Evolutionary conservation across 2,888 invertebrate species (phyloP).

Genomic region (Belgica antarctica): DNA sequence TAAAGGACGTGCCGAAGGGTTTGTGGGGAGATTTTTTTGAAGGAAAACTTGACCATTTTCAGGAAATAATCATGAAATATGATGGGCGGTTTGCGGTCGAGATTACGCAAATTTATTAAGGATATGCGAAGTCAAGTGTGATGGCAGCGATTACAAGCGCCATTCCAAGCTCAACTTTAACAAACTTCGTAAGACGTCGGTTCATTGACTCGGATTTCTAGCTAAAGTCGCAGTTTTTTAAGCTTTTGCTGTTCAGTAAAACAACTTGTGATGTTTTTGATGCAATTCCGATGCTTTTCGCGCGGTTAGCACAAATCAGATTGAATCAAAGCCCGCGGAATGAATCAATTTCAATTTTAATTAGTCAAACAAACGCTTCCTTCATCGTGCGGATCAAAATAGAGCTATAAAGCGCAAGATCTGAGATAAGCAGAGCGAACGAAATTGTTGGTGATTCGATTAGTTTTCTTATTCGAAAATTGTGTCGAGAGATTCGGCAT

Average conservation of each 20-base stretch:
- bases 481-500: constrained; percentile 6
- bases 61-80: constrained; percentile 39
- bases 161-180: background rate
- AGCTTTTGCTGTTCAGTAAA: constrained; percentile 36
- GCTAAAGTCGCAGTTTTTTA: background rate
- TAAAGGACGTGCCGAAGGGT: constrained; percentile 26
- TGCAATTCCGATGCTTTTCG: background rate
- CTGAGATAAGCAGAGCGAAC: constrained; percentile 19
- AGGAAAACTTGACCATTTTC: background rate
- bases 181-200: background rate
- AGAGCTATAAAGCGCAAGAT: constrained; percentile 35
- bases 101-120: constrained; percentile 9
- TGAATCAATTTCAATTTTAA: constrained; percentile 24
- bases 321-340: constrained; percentile 2
- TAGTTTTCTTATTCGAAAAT: constrained; percentile 14
- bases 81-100: constrained; percentile 31
- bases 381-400: constrained; percentile 16
- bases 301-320: background rate
- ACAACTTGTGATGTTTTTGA: background rate
- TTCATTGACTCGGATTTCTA: background rate
- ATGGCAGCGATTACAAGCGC: background rate
- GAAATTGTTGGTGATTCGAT: constrained; percentile 16
- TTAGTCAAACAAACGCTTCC: constrained; percentile 26
- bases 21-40: background rate
- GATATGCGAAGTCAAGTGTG: background rate